phyloP scores from a whole-genome alignment of 1,140 invertebrate genomes.

The Brachionus rotundiformis region DNA sequence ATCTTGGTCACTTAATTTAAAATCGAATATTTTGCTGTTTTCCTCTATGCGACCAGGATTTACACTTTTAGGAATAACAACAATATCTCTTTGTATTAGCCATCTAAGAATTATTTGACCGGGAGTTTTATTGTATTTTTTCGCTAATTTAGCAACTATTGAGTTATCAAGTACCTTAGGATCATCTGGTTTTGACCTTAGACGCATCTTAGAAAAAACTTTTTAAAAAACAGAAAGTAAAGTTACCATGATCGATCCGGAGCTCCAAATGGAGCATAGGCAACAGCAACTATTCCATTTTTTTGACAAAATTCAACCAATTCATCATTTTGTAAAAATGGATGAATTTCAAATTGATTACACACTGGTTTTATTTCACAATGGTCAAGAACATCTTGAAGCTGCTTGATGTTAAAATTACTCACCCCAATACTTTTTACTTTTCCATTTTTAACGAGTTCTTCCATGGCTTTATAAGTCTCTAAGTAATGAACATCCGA shows the following conservation, averaged over 20 bases:
- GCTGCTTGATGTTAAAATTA: conserved; percentile 61
- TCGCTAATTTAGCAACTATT: background rate
- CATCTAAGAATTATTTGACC: conserved; percentile 46
- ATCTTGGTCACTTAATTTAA: conserved; percentile 10
- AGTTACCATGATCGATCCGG: conserved; percentile 33
- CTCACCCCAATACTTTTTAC: conserved; percentile 61
- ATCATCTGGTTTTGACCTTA: background rate
- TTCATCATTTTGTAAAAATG: conserved; percentile 61
- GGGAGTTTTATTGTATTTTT: conserved; percentile 11
- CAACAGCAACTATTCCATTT: conserved; percentile 55
- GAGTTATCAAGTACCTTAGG: background rate
- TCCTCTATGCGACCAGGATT: conserved; percentile 2
- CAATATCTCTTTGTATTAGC: conserved; percentile 40
- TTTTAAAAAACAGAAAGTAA: background rate
- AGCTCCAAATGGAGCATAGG: conserved; percentile 45
- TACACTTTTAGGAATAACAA: conserved; percentile 50
- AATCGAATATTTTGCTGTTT: conserved; percentile 46
- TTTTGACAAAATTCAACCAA: conserved; percentile 60
- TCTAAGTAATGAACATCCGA: conserved; percentile 34
- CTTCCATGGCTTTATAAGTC: conserved; percentile 49
- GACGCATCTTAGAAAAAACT: too few relatives aligned
- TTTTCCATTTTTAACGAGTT: conserved; percentile 43
- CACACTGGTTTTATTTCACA: conserved; percentile 61
- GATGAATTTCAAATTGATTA: conserved; percentile 66
- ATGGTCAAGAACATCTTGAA: conserved; percentile 59